Conservation (phyloP, 2,113 vertebrate species). For the Corythoichthys haematopterus region DNA sequence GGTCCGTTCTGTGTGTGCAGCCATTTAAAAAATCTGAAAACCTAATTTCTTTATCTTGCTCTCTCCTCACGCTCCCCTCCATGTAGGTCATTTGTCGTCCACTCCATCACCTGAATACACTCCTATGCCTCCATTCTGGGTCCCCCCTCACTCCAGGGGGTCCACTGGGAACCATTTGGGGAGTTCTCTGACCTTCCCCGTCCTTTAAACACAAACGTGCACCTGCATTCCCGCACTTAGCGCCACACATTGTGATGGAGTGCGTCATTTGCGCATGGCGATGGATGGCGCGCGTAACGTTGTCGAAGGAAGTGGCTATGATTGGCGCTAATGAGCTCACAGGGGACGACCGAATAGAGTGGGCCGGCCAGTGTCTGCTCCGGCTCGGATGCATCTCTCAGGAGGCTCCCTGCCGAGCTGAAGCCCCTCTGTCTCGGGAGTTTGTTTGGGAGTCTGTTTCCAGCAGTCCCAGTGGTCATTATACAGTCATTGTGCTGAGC, state of each 20-base stretch:
- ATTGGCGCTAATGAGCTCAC: conserved; percentile 73
- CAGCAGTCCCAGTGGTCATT: conserved; percentile 56
- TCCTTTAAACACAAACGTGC: conserved; percentile 50
- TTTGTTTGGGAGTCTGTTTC: conserved; percentile 33
- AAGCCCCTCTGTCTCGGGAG: conserved; percentile 34
- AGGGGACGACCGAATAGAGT: conserved; percentile 47
- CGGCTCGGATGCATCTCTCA: conserved; percentile 29
- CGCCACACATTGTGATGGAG: conserved; percentile 48
- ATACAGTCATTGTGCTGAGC: conserved; percentile 53
- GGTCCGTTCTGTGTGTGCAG: conserved; percentile 50
- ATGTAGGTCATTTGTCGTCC: conserved; percentile 60
- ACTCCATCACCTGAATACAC: conserved; percentile 53
- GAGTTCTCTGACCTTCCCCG: conserved; percentile 52
- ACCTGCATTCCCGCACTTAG: conserved; percentile 15
- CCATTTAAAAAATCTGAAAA: conserved; percentile 45
- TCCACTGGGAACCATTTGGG: conserved; percentile 39
- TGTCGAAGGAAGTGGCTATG: conserved; percentile 62
- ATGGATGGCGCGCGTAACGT: conserved; percentile 53
- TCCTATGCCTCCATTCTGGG: conserved; percentile 24
- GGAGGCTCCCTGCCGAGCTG: conserved; percentile 42
- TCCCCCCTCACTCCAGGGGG: conserved; percentile 24
- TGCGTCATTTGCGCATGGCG: conserved; percentile 51
- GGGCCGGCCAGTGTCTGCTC: conserved; percentile 26
- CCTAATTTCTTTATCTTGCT: conserved; percentile 44
- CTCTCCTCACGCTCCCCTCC: conserved; percentile 18